phyloP scores from a whole-genome alignment of 1,140 invertebrate species.

The Megalopta genalis region DNA sequence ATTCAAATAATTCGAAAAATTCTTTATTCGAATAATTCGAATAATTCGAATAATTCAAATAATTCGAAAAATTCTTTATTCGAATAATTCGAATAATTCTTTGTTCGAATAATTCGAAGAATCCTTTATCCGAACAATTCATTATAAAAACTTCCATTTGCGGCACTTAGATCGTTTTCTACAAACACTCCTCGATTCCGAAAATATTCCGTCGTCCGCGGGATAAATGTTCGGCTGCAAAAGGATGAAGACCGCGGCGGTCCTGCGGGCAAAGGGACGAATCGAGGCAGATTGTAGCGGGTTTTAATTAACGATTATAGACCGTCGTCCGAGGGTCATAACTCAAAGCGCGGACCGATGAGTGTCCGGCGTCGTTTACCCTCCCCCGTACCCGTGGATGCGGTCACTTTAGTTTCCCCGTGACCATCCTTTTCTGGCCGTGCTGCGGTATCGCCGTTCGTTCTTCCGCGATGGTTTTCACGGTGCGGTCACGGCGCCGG shows the following conservation, averaged over 20 bases:
- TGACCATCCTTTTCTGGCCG: not conserved
- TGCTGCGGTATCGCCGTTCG: not conserved
- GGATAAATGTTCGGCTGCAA: not conserved
- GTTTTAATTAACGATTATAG: conserved; percentile 60
- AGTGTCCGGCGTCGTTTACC: conserved; percentile 28
- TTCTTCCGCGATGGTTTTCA: conserved; percentile 49
- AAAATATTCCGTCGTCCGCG: too few relatives aligned
- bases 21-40: too few relatives aligned
- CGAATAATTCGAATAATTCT: too few relatives aligned
- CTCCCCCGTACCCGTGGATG: conserved; percentile 31
- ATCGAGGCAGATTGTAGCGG: conserved; percentile 15
- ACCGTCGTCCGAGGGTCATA: conserved; percentile 39
- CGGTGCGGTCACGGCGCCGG: conserved; percentile 44
- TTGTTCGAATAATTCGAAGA: too few relatives aligned
- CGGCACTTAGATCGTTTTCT: too few relatives aligned
- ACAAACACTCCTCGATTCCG: too few relatives aligned
- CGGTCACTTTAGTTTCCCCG: conserved; percentile 49
- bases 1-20: too few relatives aligned
- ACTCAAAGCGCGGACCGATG: conserved; percentile 40
- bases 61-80: too few relatives aligned
- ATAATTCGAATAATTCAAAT: too few relatives aligned
- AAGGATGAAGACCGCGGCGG: not conserved
- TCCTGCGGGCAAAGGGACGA: conserved; percentile 20
- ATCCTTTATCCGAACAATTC: too few relatives aligned
- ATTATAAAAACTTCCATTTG: too few relatives aligned